Evolutionary conservation across 2,113 vertebrate species (phyloP).

Genomic region (Colius striatus): DNA sequence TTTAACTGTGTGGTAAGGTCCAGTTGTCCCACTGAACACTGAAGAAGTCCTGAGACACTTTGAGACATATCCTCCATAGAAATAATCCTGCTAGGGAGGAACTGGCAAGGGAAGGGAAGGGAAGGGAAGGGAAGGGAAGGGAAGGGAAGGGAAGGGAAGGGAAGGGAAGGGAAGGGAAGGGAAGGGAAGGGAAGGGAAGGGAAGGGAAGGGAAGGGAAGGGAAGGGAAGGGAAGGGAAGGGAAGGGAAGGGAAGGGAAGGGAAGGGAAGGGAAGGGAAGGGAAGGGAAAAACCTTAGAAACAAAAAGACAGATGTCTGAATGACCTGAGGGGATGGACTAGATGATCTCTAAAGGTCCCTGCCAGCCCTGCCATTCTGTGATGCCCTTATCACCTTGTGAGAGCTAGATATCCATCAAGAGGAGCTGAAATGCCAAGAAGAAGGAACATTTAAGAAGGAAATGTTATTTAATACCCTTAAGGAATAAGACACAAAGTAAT

Average conservation of each 20-base stretch:
- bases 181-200: neutral
- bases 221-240: neutral
- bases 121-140: too few relatives aligned
- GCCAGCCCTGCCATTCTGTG: too few relatives aligned
- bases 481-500: neutral
- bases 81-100: neutral
- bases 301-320: neutral
- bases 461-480: neutral
- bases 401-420: neutral
- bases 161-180: too few relatives aligned
- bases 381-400: neutral
- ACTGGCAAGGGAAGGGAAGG: neutral
- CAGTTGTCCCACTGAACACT: neutral
- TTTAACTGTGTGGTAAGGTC: neutral
- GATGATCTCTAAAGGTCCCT: too few relatives aligned
- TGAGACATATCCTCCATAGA: neutral
- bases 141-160: neutral
- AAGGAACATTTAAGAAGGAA: neutral
- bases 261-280: too few relatives aligned
- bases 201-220: too few relatives aligned
- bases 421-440: neutral
- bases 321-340: neutral
- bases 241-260: neutral
- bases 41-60: neutral
- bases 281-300: neutral